A percentile compares a stretch with the other conserved stretches of the same genome.
phyloP scores from a whole-genome alignment of 2,797 vertebrate genomes.

The Rhinoraja longicauda region DNA sequence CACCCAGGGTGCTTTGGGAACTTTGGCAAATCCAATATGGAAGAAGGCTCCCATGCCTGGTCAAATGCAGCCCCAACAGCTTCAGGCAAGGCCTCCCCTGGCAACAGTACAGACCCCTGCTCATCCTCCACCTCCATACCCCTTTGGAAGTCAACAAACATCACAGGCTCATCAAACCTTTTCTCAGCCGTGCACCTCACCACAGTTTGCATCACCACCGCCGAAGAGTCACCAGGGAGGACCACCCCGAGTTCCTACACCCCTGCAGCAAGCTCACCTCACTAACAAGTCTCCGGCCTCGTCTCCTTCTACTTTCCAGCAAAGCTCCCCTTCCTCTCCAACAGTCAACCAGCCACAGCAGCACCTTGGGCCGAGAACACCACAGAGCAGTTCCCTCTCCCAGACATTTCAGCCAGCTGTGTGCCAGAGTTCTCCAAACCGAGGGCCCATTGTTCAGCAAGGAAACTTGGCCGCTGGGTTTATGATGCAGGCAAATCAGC shows the following conservation, averaged over 20 bases:
- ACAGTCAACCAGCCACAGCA: slow-evolving; percentile 80
- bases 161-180: slow-evolving; percentile 84
- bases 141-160: slow-evolving; percentile 95
- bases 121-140: slow-evolving; percentile 95
- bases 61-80: slow-evolving; percentile 67
- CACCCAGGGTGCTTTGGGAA: slow-evolving; percentile 70
- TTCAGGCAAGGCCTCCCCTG: slow-evolving; percentile 80
- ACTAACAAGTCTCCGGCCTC: slow-evolving; percentile 92
- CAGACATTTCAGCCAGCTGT: slow-evolving; percentile 90
- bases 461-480: slow-evolving; percentile 83
- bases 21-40: slow-evolving; percentile 72
- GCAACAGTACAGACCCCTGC: slow-evolving; percentile 87
- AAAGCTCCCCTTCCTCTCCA: slow-evolving; percentile 91
- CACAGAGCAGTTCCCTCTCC: slow-evolving; percentile 70
- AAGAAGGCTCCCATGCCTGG: slow-evolving; percentile 81
- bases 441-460: slow-evolving; percentile 77
- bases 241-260: slow-evolving; percentile 76
- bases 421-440: slow-evolving; percentile 74
- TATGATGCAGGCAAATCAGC: slow-evolving; percentile 90
- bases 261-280: slow-evolving; percentile 82
- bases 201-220: slow-evolving; percentile 88
- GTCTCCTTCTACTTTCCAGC: slow-evolving; percentile 91
- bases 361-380: slow-evolving; percentile 78
- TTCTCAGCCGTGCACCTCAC: slow-evolving; percentile 73
- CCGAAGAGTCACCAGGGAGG: slow-evolving; percentile 84